A percentile compares a stretch with the other conserved stretches of the same genome.
Conservation (phyloP, 2,888 invertebrate genomes). For the Trichogramma dendrolimi region DNA sequence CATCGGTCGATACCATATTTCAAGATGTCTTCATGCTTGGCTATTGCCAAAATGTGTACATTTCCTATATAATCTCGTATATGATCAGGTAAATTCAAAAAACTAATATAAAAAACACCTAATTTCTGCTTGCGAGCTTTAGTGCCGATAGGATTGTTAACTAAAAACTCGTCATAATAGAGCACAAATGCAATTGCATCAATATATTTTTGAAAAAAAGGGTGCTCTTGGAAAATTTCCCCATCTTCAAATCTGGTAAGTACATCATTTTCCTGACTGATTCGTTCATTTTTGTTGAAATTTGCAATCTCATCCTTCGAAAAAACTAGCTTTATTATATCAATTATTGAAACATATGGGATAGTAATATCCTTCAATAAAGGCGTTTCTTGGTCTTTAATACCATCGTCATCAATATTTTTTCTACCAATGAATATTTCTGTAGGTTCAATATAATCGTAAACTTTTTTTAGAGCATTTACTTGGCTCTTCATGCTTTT, state of each 20-base stretch:
- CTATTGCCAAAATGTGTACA: constrained; percentile 25
- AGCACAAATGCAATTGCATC: constrained; percentile 17
- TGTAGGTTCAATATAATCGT: not conserved
- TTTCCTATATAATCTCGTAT: constrained; percentile 22
- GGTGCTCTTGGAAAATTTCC: not conserved
- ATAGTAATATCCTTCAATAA: not conserved
- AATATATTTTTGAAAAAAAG: not conserved
- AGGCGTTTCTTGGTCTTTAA: not conserved
- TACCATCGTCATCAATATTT: not conserved
- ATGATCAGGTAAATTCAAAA: constrained; percentile 28
- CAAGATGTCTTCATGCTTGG: constrained; percentile 11
- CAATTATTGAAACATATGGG: constrained; percentile 9
- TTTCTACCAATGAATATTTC: not conserved
- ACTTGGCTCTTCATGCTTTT: constrained; percentile 4
- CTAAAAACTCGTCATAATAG: constrained; percentile 30
- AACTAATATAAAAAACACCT: constrained; percentile 24
- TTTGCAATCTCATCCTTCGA: constrained; percentile 6
- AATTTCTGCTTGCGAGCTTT: constrained; percentile 28
- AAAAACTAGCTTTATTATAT: constrained; percentile 10
- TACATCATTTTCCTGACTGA: not conserved
- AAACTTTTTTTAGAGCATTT: constrained; percentile 1
- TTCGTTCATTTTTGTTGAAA: not conserved
- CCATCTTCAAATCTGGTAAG: not conserved
- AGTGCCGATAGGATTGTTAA: constrained; percentile 28
- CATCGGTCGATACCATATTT: constrained; percentile 18